Percentiles rank a stretch among this genome's conserved stretches.
These are phyloP conservation scores for Colinus virginianus DNA, from an alignment of 2,113 vertebrate genomes.

Conservation along the genomic window DNA sequence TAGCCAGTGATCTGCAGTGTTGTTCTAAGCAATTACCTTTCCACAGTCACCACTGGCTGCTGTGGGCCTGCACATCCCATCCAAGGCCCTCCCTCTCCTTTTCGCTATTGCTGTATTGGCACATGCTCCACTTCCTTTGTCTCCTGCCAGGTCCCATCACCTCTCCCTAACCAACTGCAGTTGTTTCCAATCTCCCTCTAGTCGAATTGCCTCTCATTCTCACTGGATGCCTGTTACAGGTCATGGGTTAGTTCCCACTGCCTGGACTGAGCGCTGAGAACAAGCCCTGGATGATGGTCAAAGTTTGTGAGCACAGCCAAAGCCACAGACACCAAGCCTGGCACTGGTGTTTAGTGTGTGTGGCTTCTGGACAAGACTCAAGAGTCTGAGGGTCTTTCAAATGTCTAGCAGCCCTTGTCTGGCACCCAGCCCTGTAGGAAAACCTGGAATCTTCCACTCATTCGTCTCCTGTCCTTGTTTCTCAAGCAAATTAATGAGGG, in stretches of 20 bases:
- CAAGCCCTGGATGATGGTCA: not conserved
- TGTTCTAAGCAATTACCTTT: not conserved
- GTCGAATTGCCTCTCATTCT: not conserved
- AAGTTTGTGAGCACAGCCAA: not conserved
- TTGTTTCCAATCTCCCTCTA: not conserved
- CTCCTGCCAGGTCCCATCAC: not conserved
- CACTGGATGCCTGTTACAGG: not conserved
- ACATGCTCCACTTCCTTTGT: not conserved
- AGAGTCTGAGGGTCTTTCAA: not conserved
- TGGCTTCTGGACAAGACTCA: slow-evolving; percentile 3
- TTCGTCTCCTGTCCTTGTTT: not conserved
- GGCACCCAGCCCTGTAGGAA: not conserved
- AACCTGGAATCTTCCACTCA: slow-evolving; percentile 37
- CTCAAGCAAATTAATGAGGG: slow-evolving; percentile 55
- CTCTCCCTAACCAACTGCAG: not conserved
- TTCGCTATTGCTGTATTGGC: not conserved
- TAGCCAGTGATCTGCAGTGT: not conserved
- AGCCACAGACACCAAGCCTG: slow-evolving; percentile 8
- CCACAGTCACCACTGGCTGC: not conserved
- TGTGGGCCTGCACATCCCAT: not conserved
- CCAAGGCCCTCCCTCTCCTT: not conserved
- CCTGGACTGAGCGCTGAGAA: not conserved
- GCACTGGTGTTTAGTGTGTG: not conserved
- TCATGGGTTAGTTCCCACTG: not conserved
- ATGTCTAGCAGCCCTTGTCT: not conserved